A percentile compares a stretch with the other conserved stretches of the same genome.
Evolutionary conservation across 2,888 invertebrate genomes (phyloP).

Genomic region (Spodoptera picta): DNA sequence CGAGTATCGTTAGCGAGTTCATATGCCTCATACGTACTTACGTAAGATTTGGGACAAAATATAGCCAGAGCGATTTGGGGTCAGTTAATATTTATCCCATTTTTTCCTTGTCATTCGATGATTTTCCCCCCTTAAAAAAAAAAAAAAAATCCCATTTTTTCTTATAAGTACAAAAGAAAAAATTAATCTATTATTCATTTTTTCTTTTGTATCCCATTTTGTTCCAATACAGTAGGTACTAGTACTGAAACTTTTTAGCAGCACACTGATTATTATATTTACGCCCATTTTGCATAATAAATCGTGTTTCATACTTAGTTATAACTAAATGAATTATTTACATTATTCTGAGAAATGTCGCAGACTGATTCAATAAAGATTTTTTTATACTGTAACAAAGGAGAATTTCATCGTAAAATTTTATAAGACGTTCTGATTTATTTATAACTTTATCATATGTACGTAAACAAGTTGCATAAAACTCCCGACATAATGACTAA

Average conservation of each 20-base stretch:
- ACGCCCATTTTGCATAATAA: constrained; percentile 2
- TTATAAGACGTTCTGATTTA: constrained; percentile 26
- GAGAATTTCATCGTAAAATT: constrained; percentile 30
- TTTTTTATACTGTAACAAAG: constrained; percentile 24
- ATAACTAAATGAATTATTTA: background rate
- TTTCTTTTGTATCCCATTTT: constrained; percentile 1
- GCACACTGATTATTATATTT: constrained; percentile 14
- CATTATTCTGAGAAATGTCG: constrained; percentile 16
- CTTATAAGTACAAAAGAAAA: background rate
- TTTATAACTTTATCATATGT: constrained; percentile 26
- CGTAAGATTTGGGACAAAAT: constrained; percentile 37
- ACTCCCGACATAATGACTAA: constrained; percentile 23
- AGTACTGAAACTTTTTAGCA: constrained; percentile 1
- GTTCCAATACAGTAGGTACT: background rate
- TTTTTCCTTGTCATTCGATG: too few relatives aligned
- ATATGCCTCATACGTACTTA: constrained; percentile 35
- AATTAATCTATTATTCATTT: background rate
- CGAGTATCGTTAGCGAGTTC: constrained; percentile 54
- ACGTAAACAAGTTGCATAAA: constrained; percentile 41
- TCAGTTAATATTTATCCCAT: constrained; percentile 1
- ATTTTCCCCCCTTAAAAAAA: too few relatives aligned
- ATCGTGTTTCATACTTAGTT: background rate
- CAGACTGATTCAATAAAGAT: constrained; percentile 1
- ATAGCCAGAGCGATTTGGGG: constrained; percentile 1
- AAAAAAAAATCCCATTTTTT: constrained; percentile 1